These are phyloP conservation scores for Rhaphigaster nebulosa DNA, from an alignment of 2,888 invertebrate species.

Conservation along the genomic window DNA sequence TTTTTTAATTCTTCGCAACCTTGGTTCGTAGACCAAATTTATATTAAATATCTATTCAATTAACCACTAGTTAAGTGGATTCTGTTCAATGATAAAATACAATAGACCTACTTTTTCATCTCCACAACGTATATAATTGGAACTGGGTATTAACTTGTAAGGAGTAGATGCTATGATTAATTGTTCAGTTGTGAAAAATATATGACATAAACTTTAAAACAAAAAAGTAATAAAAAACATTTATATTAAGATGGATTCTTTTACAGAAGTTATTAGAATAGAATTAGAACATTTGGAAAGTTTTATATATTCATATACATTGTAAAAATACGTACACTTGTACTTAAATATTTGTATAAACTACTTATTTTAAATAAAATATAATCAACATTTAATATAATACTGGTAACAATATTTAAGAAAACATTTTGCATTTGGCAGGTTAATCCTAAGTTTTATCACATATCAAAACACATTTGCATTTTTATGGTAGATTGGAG, in stretches of 20 bases:
- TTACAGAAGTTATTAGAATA: neutral
- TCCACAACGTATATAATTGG: no score
- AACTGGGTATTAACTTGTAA: no score
- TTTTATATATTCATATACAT: neutral
- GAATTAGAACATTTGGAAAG: neutral
- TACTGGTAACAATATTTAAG: neutral
- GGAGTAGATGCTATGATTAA: no score
- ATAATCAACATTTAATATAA: neutral
- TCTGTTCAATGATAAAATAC: no score
- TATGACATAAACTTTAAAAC: no score
- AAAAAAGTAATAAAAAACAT: no score
- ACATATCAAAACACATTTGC: constrained; percentile 51
- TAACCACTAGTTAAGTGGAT: no score
- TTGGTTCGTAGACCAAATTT: no score
- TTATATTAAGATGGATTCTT: neutral
- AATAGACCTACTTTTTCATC: no score
- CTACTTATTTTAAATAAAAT: neutral
- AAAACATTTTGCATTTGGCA: neutral
- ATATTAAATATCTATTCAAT: no score
- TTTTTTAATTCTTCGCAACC: no score
- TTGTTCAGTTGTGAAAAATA: no score
- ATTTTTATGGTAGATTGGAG: constrained; percentile 60
- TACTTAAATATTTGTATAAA: neutral
- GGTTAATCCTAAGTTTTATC: neutral
- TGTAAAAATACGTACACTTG: constrained; percentile 16